Evolutionary conservation across 1,140 invertebrate genomes (phyloP).

Genomic region (Paraescarpia echinospica): DNA sequence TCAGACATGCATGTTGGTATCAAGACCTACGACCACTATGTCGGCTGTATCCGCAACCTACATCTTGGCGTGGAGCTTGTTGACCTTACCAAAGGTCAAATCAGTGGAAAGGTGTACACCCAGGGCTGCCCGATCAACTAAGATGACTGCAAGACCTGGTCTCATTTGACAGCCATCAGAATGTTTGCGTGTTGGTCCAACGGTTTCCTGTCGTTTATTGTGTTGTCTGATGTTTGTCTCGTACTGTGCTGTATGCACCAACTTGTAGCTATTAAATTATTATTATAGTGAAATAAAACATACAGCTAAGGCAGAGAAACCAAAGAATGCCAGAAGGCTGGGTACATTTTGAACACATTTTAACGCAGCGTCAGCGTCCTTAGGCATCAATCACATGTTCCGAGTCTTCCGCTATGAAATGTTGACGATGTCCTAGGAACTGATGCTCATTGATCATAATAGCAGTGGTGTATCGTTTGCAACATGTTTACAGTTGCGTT

Average conservation of each 20-base stretch:
- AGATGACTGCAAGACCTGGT: neutral
- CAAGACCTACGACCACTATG: slow-evolving; percentile 68
- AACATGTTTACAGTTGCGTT: neutral
- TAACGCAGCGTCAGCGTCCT: neutral
- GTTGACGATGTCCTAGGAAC: neutral
- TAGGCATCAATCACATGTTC: neutral
- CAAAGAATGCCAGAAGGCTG: no score
- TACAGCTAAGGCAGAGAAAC: no score
- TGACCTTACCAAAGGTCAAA: slow-evolving; percentile 36
- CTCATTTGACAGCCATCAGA: neutral
- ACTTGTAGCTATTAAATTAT: no score
- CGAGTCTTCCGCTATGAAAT: neutral
- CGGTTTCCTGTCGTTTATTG: neutral
- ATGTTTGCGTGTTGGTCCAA: neutral
- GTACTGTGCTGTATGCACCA: neutral
- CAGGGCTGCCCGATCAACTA: slow-evolving; percentile 41
- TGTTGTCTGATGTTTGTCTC: neutral
- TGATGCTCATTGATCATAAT: neutral
- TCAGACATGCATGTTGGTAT: slow-evolving; percentile 60
- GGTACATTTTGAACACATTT: neutral
- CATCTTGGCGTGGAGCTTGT: slow-evolving; percentile 40
- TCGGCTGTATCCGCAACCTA: slow-evolving; percentile 74
- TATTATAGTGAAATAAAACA: no score
- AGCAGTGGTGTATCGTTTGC: neutral
- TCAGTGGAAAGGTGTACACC: slow-evolving; percentile 37